Conservation (phyloP, 2,888 invertebrate species). For the Hypsopygia costalis region DNA sequence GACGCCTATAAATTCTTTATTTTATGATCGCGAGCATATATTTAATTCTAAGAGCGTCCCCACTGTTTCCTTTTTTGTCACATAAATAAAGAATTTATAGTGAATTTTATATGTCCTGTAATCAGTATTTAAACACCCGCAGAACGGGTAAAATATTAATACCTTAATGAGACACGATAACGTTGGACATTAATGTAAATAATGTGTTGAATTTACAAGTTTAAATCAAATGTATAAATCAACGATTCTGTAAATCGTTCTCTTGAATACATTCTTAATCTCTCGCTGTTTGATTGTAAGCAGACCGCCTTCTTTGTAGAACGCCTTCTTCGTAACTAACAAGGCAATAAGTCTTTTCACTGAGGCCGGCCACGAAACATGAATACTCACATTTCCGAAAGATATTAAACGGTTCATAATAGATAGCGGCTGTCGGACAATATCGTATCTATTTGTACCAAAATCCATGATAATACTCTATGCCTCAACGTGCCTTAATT, state of each 20-base stretch:
- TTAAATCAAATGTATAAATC: slow-evolving; percentile 31
- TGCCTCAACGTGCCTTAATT: slow-evolving; percentile 29
- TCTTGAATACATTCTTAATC: slow-evolving; percentile 22
- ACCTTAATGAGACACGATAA: slow-evolving; percentile 47
- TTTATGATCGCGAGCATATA: slow-evolving; percentile 74
- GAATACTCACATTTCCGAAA: slow-evolving; percentile 50
- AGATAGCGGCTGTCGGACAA: slow-evolving; percentile 45
- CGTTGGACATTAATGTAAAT: slow-evolving; percentile 37
- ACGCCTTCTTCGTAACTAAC: slow-evolving; percentile 43
- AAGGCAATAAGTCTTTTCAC: slow-evolving; percentile 40
- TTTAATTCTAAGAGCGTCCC: slow-evolving; percentile 72
- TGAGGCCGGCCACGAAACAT: slow-evolving; percentile 28
- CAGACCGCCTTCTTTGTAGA: slow-evolving; percentile 44
- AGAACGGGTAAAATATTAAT: slow-evolving; percentile 40
- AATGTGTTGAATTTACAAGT: slow-evolving; percentile 38
- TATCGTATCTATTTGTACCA: slow-evolving; percentile 48
- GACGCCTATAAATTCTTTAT: slow-evolving; percentile 78
- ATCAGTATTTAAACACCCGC: slow-evolving; percentile 55
- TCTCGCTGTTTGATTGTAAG: slow-evolving; percentile 36
- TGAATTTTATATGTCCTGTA: slow-evolving; percentile 54
- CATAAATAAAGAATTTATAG: slow-evolving; percentile 69
- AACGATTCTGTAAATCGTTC: slow-evolving; percentile 29
- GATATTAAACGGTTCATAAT: slow-evolving; percentile 56
- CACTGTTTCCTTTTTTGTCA: slow-evolving; percentile 70
- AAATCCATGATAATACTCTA: slow-evolving; percentile 34